Evolutionary conservation across 2,797 vertebrate species (phyloP).

Genomic region (Chiloscyllium punctatum): DNA sequence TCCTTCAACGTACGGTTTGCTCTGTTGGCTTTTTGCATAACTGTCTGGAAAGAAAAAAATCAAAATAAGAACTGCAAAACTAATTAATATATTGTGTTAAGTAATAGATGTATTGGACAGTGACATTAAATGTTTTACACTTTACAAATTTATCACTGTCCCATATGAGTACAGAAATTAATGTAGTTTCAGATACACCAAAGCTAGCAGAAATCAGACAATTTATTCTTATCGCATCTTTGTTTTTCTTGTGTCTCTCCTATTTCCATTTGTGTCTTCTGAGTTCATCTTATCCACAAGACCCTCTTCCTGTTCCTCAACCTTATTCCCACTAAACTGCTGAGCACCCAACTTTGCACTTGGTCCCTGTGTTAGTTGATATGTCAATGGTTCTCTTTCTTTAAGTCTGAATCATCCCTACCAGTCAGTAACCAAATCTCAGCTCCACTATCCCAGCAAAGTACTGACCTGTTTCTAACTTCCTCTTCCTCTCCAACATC

Average conservation of each 20-base stretch:
- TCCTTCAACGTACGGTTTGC: constrained; percentile 57
- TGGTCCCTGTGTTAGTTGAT: neutral
- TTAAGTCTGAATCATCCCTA: neutral
- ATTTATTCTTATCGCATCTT: no score
- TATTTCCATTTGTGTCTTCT: neutral
- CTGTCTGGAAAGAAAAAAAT: constrained; percentile 62
- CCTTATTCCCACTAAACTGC: neutral
- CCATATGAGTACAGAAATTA: neutral
- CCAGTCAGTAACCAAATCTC: neutral
- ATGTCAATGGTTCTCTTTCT: neutral
- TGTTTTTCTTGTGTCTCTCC: neutral
- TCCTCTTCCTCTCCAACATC: no score
- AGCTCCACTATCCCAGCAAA: neutral
- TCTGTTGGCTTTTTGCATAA: constrained; percentile 70
- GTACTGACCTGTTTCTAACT: no score
- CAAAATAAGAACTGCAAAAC: constrained; percentile 10
- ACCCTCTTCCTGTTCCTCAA: neutral
- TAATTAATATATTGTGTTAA: neutral
- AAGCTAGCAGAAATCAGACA: neutral
- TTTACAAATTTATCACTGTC: neutral
- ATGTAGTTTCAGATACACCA: no score
- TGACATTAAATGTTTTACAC: neutral
- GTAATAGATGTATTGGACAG: neutral
- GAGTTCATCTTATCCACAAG: neutral
- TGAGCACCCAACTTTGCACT: neutral